A percentile compares a stretch with the other conserved stretches of the same genome.
Evolutionary conservation across 2,797 vertebrate species (phyloP).

Genomic region (Poecilia velifera): DNA sequence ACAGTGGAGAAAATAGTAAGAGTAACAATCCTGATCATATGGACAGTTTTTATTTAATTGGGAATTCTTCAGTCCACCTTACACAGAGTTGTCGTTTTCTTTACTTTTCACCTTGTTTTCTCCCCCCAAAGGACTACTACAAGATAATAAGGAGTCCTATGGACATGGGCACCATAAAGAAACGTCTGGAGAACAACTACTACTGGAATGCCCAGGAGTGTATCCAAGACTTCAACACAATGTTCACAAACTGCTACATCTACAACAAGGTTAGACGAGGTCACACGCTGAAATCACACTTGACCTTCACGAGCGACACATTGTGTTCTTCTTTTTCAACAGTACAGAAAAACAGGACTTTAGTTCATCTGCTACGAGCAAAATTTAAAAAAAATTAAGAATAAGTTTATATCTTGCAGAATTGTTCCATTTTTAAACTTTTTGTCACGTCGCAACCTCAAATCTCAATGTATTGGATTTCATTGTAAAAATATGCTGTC

Average conservation of each 20-base stretch:
- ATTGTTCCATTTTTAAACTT: neutral
- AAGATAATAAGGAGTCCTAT: conserved; percentile 93
- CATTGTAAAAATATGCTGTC: neutral
- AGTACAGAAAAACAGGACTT: neutral
- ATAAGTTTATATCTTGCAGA: neutral
- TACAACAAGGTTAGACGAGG: conserved; percentile 89
- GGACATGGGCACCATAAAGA: conserved; percentile 96
- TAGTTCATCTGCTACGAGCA: neutral
- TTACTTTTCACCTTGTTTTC: too few species aligned
- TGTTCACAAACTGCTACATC: conserved; percentile 99
- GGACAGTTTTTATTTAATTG: too few species aligned
- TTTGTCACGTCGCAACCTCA: neutral
- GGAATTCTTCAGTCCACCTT: neutral
- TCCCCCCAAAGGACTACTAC: conserved; percentile 88
- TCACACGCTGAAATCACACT: neutral
- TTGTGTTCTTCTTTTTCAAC: neutral
- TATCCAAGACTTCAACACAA: conserved; percentile 97
- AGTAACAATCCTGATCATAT: too few species aligned
- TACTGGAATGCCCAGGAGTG: conserved; percentile 96
- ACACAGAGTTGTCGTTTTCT: neutral
- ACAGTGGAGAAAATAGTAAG: too few species aligned
- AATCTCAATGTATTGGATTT: neutral
- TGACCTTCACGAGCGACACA: neutral
- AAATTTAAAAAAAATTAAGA: neutral
- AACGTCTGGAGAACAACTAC: conserved; percentile 90